Conservation (phyloP, 1,140 invertebrate species). For the Cherax destructor region DNA sequence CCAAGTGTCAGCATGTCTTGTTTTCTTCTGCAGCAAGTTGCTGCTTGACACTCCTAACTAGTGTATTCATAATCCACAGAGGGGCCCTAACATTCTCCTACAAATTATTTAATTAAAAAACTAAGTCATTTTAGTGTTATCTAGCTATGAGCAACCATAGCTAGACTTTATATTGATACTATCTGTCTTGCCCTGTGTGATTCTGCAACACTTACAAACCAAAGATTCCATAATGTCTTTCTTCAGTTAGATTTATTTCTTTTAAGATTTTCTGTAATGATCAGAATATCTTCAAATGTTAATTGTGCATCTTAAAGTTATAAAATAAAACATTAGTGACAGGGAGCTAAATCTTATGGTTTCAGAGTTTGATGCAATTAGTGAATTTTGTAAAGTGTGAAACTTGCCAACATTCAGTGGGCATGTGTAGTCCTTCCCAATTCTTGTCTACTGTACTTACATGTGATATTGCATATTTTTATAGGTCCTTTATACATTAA, state of each 20-base stretch:
- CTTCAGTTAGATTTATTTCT: neutral
- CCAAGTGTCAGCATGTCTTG: neutral
- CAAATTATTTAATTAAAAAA: neutral
- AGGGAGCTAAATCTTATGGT: neutral
- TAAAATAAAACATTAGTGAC: no score
- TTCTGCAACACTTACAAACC: neutral
- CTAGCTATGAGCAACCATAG: neutral
- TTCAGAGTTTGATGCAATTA: neutral
- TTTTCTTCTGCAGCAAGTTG: neutral
- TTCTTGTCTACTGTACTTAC: conserved; percentile 53
- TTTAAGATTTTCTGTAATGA: neutral
- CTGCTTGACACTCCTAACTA: neutral
- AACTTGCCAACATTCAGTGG: neutral
- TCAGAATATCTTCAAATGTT: neutral
- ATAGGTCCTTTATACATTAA: conserved; percentile 66
- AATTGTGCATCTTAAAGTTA: neutral
- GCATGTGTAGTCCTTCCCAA: neutral
- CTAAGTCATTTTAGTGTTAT: neutral
- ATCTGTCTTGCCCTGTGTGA: neutral
- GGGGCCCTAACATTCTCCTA: neutral
- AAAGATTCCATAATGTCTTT: conserved; percentile 9
- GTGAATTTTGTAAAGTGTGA: neutral
- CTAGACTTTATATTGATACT: neutral
- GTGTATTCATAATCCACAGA: neutral
- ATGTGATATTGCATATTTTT: conserved; percentile 68